These are phyloP conservation scores for Meiosimyza platycephala DNA, from an alignment of 2,888 invertebrate genomes.

Conservation along the genomic window DNA sequence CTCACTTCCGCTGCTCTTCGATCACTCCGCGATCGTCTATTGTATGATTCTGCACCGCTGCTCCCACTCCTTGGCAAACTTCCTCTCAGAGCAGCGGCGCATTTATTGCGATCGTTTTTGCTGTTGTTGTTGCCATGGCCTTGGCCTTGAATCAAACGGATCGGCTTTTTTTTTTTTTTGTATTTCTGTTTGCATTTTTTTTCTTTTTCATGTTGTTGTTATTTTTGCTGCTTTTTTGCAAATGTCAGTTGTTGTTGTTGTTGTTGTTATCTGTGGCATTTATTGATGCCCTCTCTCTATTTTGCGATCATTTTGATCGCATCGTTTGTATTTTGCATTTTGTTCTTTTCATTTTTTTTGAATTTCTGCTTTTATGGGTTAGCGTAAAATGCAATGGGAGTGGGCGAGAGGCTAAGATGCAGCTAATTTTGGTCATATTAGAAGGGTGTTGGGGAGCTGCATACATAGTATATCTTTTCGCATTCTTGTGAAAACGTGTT, in stretches of 20 bases:
- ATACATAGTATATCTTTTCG: too few species aligned
- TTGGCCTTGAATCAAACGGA: conserved; percentile 1
- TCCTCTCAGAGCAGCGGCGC: background rate
- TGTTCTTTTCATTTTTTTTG: background rate
- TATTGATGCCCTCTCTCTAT: background rate
- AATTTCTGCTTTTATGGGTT: background rate
- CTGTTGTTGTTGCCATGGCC: background rate
- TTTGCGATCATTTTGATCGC: conserved; percentile 2
- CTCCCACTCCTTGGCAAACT: background rate
- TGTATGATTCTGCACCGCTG: too few species aligned
- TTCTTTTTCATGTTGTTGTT: conserved; percentile 14
- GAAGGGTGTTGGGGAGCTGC: too few species aligned
- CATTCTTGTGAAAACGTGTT: too few species aligned
- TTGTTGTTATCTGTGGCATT: background rate
- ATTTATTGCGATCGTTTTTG: background rate
- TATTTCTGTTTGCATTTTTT: conserved; percentile 17
- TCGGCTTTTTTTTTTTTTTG: conserved; percentile 17
- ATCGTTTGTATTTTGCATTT: background rate
- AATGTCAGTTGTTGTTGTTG: conserved; percentile 11
- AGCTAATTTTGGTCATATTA: too few species aligned
- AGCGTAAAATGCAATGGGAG: too few species aligned
- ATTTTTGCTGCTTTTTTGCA: too few species aligned
- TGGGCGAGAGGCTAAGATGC: too few species aligned
- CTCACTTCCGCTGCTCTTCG: too few species aligned
- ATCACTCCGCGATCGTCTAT: too few species aligned